Evolutionary conservation across 2,888 invertebrate species (phyloP).

Genomic region (Eupithecia inturbata): DNA sequence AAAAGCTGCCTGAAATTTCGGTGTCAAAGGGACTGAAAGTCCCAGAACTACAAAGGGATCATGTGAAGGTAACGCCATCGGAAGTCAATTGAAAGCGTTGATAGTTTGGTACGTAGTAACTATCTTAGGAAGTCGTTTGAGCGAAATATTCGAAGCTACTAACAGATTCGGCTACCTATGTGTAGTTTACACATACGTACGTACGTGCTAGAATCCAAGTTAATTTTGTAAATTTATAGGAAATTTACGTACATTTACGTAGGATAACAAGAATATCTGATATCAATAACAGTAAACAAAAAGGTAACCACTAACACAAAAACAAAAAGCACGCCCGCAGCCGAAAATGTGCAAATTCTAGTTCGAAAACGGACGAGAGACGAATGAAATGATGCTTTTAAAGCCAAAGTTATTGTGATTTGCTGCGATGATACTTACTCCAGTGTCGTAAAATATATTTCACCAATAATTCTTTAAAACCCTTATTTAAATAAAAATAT

Average conservation of each 20-base stretch:
- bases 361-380: too few species aligned
- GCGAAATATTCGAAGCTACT: neutral
- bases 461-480: too few species aligned
- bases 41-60: conserved; percentile 14
- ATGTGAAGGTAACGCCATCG: conserved; percentile 10
- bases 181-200: neutral
- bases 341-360: neutral
- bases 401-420: too few species aligned
- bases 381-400: too few species aligned
- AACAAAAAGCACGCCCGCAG: neutral
- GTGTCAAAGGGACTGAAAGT: conserved; percentile 16
- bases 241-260: too few species aligned
- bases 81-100: conserved; percentile 19
- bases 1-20: neutral
- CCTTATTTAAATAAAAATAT: too few species aligned
- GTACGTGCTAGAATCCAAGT: too few species aligned
- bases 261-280: too few species aligned
- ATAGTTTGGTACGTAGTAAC: neutral
- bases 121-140: neutral
- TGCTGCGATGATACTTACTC: too few species aligned
- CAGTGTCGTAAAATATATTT: too few species aligned
- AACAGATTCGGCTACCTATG: neutral
- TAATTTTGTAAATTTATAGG: too few species aligned
- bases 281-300: neutral
- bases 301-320: neutral